These are phyloP conservation scores for Machaerirhynchus nigripectus DNA, from an alignment of 2,113 vertebrate species.

Conservation along the genomic window DNA sequence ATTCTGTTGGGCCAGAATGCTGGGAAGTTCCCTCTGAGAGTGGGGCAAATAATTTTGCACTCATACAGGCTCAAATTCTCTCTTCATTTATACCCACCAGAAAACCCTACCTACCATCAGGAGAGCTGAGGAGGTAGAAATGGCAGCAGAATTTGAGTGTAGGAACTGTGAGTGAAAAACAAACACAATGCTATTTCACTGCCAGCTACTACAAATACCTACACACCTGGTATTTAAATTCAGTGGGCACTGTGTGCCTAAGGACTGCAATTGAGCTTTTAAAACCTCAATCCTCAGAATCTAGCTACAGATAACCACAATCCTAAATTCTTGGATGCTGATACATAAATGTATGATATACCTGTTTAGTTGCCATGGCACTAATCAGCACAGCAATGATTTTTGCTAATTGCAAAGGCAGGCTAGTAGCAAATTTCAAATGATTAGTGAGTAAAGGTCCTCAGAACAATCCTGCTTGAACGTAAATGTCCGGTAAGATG, in stretches of 20 bases:
- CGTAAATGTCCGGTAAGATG: background rate
- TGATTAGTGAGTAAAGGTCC: conserved; percentile 30
- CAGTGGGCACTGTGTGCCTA: background rate
- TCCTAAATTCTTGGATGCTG: conserved; percentile 37
- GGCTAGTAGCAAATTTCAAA: conserved; percentile 56
- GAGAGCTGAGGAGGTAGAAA: background rate
- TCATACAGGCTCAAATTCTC: conserved; percentile 13
- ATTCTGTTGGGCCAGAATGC: background rate
- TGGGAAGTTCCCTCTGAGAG: background rate
- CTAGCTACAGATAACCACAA: conserved; percentile 38
- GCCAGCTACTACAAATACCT: background rate
- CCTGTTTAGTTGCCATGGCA: conserved; percentile 44
- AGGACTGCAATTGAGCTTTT: background rate
- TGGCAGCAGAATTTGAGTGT: conserved; percentile 20
- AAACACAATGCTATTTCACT: background rate
- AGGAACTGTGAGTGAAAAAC: background rate
- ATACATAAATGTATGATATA: conserved; percentile 26
- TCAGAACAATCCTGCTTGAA: conserved; percentile 41
- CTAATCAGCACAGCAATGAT: conserved; percentile 47
- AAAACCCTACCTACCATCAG: background rate
- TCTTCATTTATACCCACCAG: background rate
- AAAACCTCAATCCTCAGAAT: background rate
- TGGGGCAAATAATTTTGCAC: background rate
- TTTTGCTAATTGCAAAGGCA: conserved; percentile 60
- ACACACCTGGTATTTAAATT: background rate